Evolutionary conservation across 2,113 vertebrate species (phyloP).

Genomic region (Psittacara wagleri): DNA sequence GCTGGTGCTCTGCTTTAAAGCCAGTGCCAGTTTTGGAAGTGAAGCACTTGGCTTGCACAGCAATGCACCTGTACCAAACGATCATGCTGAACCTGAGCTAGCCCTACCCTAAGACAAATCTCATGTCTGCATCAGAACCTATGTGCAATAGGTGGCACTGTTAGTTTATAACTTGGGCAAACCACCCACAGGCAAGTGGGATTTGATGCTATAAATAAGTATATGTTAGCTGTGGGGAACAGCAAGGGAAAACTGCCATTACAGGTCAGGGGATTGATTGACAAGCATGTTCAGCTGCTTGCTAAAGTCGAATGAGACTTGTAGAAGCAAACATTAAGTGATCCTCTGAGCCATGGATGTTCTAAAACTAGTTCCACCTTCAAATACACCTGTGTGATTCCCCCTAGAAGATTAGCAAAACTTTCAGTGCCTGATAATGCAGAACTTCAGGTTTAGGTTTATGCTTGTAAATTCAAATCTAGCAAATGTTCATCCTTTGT

Average conservation of each 20-base stretch:
- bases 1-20: not conserved
- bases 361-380: not conserved
- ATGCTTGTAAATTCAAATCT: not conserved
- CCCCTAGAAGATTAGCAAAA: not conserved
- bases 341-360: not conserved
- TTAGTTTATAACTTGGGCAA: not conserved
- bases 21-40: not conserved
- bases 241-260: not conserved
- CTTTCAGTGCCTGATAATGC: not conserved
- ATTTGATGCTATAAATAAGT: not conserved
- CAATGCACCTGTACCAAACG: not conserved
- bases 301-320: not conserved
- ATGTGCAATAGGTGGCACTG: slow-evolving; percentile 14
- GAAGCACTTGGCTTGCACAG: not conserved
- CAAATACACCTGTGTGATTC: not conserved
- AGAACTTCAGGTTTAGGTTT: not conserved
- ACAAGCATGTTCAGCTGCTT: not conserved
- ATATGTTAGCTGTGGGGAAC: not conserved
- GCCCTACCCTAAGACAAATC: not conserved
- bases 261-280: not conserved
- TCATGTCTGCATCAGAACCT: not conserved
- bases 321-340: not conserved
- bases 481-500: not conserved
- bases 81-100: not conserved
- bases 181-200: not conserved